Conservation (phyloP, 1,140 invertebrate species). For the Drosophila willistoni region DNA sequence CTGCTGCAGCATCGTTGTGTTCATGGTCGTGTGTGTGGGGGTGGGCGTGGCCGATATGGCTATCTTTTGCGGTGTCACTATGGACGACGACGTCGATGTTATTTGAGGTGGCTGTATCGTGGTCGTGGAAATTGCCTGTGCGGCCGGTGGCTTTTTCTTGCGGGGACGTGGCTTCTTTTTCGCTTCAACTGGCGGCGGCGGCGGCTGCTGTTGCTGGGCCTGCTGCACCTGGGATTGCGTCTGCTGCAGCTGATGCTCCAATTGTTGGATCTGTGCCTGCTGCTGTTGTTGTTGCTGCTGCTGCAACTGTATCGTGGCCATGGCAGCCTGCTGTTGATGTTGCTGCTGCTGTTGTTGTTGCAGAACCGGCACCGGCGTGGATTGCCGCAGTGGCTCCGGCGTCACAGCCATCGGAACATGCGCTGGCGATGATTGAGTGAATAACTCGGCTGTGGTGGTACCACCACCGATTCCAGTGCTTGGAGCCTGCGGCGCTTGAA, state of each 20-base stretch:
- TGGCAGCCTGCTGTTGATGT: slow-evolving; percentile 38
- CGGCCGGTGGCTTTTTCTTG: slow-evolving; percentile 57
- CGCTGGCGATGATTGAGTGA: slow-evolving; percentile 69
- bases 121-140: slow-evolving; percentile 10
- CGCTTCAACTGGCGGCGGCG: slow-evolving; percentile 34
- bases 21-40: not conserved
- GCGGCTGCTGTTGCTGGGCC: slow-evolving; percentile 55
- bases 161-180: slow-evolving; percentile 78
- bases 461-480: slow-evolving; percentile 10
- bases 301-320: slow-evolving; percentile 73
- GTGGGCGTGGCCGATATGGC: slow-evolving; percentile 24
- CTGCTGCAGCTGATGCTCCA: slow-evolving; percentile 67
- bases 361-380: slow-evolving; percentile 62
- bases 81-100: slow-evolving; percentile 40
- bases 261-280: slow-evolving; percentile 67
- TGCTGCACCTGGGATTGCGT: slow-evolving; percentile 72
- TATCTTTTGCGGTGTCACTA: slow-evolving; percentile 42
- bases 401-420: slow-evolving; percentile 70
- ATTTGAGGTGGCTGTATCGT: slow-evolving; percentile 6
- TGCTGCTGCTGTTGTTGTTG: slow-evolving; percentile 50
- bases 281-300: slow-evolving; percentile 75
- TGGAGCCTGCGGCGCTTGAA: slow-evolving; percentile 74
- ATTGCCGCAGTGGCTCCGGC: slow-evolving; percentile 70
- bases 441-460: slow-evolving; percentile 50
- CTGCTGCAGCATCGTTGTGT: slow-evolving; percentile 26